Conservation (phyloP, 2,888 invertebrate species). For the Atrina japonica region DNA sequence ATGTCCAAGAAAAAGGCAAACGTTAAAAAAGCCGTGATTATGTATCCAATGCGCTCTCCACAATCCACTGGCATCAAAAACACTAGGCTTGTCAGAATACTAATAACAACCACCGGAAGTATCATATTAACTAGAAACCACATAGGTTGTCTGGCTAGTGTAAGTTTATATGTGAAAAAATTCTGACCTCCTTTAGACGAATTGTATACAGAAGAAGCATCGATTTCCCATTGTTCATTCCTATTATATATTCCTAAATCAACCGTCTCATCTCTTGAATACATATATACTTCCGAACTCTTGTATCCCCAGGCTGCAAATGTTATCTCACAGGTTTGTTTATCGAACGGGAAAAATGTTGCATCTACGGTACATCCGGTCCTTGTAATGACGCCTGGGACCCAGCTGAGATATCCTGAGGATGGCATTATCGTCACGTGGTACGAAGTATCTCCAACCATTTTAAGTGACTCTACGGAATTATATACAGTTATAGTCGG, state of each 20-base stretch:
- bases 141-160: slow-evolving; percentile 42
- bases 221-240: slow-evolving; percentile 51
- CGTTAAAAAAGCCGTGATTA: slow-evolving; percentile 49
- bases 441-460: slow-evolving; percentile 27
- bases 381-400: slow-evolving; percentile 29
- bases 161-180: slow-evolving; percentile 29
- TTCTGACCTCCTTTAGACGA: slow-evolving; percentile 18
- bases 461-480: slow-evolving; percentile 28
- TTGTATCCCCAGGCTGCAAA: slow-evolving; percentile 34
- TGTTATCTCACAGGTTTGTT: slow-evolving; percentile 33
- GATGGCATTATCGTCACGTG: slow-evolving; percentile 21
- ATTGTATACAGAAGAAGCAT: slow-evolving; percentile 1
- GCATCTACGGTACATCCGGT: slow-evolving; percentile 39
- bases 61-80: slow-evolving; percentile 48
- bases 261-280: slow-evolving; percentile 15
- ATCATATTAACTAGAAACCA: slow-evolving; percentile 54
- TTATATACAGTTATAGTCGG: slow-evolving; percentile 36
- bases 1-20: slow-evolving; percentile 54
- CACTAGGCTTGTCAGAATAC: slow-evolving; percentile 47
- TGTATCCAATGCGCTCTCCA: slow-evolving; percentile 49
- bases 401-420: slow-evolving; percentile 19
- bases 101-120: slow-evolving; percentile 48
- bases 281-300: slow-evolving; percentile 26
- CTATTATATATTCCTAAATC: slow-evolving; percentile 33
- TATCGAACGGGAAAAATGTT: slow-evolving; percentile 40